Evolutionary conservation across 1,140 invertebrate genomes (phyloP), one percentile per base, ranked within the genome.

Genomic region (Sogatella furcifera): DNA sequence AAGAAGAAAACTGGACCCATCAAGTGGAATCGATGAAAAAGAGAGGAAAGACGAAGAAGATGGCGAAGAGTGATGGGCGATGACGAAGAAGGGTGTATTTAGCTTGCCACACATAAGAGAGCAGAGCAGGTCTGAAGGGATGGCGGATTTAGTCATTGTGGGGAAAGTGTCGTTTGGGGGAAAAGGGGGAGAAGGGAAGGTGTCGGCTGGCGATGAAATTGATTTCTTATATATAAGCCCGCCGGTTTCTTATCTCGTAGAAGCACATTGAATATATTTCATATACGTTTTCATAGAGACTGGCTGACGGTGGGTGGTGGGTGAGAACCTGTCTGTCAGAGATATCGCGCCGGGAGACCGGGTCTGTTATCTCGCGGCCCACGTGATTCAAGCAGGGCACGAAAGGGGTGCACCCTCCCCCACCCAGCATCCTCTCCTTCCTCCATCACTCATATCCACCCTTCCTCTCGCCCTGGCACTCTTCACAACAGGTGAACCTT

Each of bases 191-290:
- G 44, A n/a, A 46, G 44, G 44, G 44, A 46, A 46, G 31, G n/a
- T 46, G 44, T 46, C 57, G 24, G 14, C 15, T 43, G 43, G 17
- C n/a, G 42, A 59, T 52, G 22, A 53, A 60, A 60, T 60, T 60
- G 59, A 60, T 60, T 60, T 60, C 59, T 60, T 60, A 60, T 53
- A 60, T 60, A 53, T 49, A 60, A 52, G 59, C 49, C 46, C 22
- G 31, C 46, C 22, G 31, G 49, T 53, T 38, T 38, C 59, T 60
- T 60, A 60, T 60, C 59, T 31, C 21, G 15, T 15, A 24, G 14
- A 34, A 42, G 59, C 59, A 60, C 59, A 60, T 60, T 60, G 59
- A 60, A 60, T 60, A 60, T 60, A 60, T 60, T 60, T 60, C 59
- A 60, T 60, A 60, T 60, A 60, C 53, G 59, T 60, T 60, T 60